Base-by-base conservation (phyloP, 2,113 vertebrate genomes). In the Oreotrochilus melanogaster region DNA sequence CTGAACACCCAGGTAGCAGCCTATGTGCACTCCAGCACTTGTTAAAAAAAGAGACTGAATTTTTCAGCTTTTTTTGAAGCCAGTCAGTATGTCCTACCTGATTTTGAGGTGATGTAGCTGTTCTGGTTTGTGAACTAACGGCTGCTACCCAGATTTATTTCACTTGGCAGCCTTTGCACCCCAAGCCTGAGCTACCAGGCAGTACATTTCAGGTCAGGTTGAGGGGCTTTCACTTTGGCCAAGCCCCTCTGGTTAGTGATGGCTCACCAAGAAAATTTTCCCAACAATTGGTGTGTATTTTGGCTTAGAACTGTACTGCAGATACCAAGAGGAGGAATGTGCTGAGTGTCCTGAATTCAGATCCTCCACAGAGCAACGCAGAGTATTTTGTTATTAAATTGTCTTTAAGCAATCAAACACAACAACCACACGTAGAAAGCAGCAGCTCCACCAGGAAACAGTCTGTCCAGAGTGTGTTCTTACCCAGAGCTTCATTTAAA, bases 311-410 rank as follows among this genome's bases (percentile, higher is more conserved):
- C 2, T 48, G 54, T 30, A 6, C 66, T 92, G 78, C 66, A 89
- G 78, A 69, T 88, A 76, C 67, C 93, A 56, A 7, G 30, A 67
- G 89, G 62, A 96, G 85, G 90, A 94, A 95, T 94, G 94, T 96
- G 96, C 95, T 96, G 94, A 94, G 39, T 17, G 71, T 37, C 94
- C 82, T 56, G 78, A 88, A 93, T 89, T 89, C 33, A 5, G 81
- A 48, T 89, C 74, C 89, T 95, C 87, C 6, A 10, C 73, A 69
- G 83, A 93, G 72, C 56, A 28, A 9, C 3, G 2, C 24, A 2
- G 54, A 85, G 74, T 7, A 14, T 89, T 92, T 64, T 14, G 43
- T 93, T 80, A 92, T 66, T 92, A 61, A 79, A 88, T 86, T 56
- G 57, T 48, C 56, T 90, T 90, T 54, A 67, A 78, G 82, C 75